Evolutionary conservation across 2,888 invertebrate species (phyloP).

Genomic region (Callyntrura sp.): DNA sequence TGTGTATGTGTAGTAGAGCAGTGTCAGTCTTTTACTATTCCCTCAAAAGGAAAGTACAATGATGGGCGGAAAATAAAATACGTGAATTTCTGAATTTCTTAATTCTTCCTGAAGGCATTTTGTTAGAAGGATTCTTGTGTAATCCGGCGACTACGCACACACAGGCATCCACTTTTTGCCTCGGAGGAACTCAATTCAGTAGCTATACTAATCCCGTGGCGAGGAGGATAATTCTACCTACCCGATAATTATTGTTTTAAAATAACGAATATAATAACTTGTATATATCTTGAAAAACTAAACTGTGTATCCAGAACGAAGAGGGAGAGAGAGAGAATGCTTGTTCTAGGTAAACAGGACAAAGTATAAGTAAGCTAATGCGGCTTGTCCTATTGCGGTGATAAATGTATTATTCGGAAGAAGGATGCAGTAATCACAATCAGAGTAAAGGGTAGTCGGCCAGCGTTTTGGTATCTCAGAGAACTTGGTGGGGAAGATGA

Average conservation of each 20-base stretch:
- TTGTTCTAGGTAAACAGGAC: slow-evolving; percentile 38
- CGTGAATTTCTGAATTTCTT: slow-evolving; percentile 73
- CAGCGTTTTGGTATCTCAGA: neutral
- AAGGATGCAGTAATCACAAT: neutral
- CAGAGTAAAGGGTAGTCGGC: neutral
- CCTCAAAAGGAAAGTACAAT: slow-evolving; percentile 12
- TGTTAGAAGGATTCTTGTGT: neutral
- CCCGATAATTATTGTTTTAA: slow-evolving; percentile 66
- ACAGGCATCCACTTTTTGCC: slow-evolving; percentile 37
- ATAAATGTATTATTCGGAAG: slow-evolving; percentile 31
- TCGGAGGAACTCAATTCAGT: slow-evolving; percentile 59
- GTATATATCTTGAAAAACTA: slow-evolving; percentile 12
- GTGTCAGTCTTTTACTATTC: neutral
- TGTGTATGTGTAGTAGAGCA: no score
- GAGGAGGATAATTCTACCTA: slow-evolving; percentile 45
- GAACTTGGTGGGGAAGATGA: no score
- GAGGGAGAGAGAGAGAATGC: neutral
- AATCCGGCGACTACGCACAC: neutral
- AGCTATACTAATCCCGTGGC: slow-evolving; percentile 59
- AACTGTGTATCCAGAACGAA: neutral
- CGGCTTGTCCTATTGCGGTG: slow-evolving; percentile 33
- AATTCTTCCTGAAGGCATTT: slow-evolving; percentile 64
- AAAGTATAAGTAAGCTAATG: slow-evolving; percentile 36
- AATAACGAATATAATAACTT: slow-evolving; percentile 19
- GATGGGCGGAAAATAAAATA: slow-evolving; percentile 71